Evolutionary conservation across 2,797 vertebrate genomes (phyloP).

Genomic region (Lithobates pipiens): DNA sequence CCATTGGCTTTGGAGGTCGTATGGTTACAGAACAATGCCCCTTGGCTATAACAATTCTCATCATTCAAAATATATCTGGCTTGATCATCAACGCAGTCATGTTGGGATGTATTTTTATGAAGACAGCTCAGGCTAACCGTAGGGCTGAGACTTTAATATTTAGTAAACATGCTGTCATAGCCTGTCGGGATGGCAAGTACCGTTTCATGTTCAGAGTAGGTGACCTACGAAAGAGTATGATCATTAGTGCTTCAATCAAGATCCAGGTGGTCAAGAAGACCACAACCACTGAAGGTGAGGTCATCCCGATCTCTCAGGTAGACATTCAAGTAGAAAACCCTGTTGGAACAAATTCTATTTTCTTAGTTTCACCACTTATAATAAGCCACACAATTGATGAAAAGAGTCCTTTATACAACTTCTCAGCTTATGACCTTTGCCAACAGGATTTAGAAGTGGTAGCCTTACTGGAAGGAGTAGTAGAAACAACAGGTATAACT

Average conservation of each 20-base stretch:
- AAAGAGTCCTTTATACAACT: conserved; percentile 57
- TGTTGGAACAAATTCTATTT: conserved; percentile 58
- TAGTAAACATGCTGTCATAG: conserved; percentile 61
- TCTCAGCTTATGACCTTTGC: conserved; percentile 54
- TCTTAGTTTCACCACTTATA: conserved; percentile 62
- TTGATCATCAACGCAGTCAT: conserved; percentile 65
- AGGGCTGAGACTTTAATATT: conserved; percentile 64
- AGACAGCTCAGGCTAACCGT: conserved; percentile 65
- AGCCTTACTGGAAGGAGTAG: conserved; percentile 63
- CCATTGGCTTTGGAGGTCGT: conserved; percentile 63
- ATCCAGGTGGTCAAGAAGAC: conserved; percentile 63
- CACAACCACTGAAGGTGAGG: conserved; percentile 59
- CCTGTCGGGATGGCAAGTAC: conserved; percentile 54
- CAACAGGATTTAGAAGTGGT: conserved; percentile 62
- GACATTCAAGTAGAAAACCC: conserved; percentile 65
- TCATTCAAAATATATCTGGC: conserved; percentile 64
- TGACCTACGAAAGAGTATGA: conserved; percentile 65
- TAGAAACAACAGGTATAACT: conserved; percentile 65
- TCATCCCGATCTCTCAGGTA: conserved; percentile 61
- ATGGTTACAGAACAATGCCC: conserved; percentile 66
- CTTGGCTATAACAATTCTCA: conserved; percentile 59
- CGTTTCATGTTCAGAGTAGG: conserved; percentile 64
- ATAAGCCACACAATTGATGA: conserved; percentile 60
- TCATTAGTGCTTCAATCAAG: conserved; percentile 63
- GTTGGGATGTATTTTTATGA: conserved; percentile 66